Base-by-base conservation (phyloP, 2,113 vertebrate species). In the Rhombomys opimus region DNA sequence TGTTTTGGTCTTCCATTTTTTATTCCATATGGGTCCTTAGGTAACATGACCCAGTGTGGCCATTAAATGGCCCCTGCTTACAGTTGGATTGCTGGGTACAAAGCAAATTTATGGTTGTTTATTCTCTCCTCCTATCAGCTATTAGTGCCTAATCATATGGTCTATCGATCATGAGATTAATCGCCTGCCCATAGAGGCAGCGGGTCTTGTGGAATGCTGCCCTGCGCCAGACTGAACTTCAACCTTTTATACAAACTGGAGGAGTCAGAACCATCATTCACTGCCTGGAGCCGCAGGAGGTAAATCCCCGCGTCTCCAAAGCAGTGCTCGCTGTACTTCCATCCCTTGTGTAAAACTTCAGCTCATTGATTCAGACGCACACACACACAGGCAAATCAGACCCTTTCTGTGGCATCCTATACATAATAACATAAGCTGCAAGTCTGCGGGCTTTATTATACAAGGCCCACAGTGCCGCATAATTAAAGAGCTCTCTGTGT, bases 101-200 rank as follows among this genome's bases (percentile, higher is more conserved):
- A 99, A 99, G 98, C 98, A 98, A 98, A 98, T 98, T 98, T 98
- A 98, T 98, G 98, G 98, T 98, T 98, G 98, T 99, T 99, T 99
- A 98, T 99, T 98, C 99, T 98, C 98, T 98, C 97, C 98, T 98
- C 98, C 98, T 98, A 98, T 99, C 98, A 98, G 98, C 99, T 99
- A 99, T 99, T 99, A 99, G 99, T 98, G 98, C 98, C 99, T 99
- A 99, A 99, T 99, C 99, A 99, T 99, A 99, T 99, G 99, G 99
- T 99, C 99, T 98, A 99, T 99, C 98, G 98, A 99, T 99, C 99
- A 99, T 98, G 99, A 99, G 98, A 99, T 99, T 99, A 99, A 99
- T 99, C 98, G 97, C 98, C 98, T 98, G 98, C 98, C 98, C 98
- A 98, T 98, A 98, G 98, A 99, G 98, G 98, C 98, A 98, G 98